Conservation (phyloP, 1,140 invertebrate genomes). For the Leptopilina boulardi region DNA sequence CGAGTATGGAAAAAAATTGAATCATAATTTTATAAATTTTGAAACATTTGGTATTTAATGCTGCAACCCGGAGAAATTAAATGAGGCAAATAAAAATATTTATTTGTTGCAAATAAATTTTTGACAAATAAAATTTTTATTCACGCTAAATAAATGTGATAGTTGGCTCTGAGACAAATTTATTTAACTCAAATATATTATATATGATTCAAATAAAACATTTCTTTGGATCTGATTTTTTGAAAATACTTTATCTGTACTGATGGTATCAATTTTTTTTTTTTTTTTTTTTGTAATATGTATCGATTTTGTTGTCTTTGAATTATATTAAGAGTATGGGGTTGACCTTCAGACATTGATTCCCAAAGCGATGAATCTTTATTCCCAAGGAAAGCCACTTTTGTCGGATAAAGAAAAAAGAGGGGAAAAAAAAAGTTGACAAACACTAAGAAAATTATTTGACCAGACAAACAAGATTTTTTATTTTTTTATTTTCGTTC, state of each 20-base stretch:
- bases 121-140: too few relatives aligned
- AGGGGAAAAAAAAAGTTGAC: constrained; percentile 2
- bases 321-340: background rate
- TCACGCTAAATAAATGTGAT: too few relatives aligned
- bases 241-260: background rate
- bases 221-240: too few relatives aligned
- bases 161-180: too few relatives aligned
- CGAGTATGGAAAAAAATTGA: too few relatives aligned
- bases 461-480: background rate
- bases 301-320: background rate
- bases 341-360: background rate
- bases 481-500: background rate
- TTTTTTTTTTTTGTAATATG: background rate
- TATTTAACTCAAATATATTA: too few relatives aligned
- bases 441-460: background rate
- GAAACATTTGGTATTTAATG: too few relatives aligned
- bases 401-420: background rate
- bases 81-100: too few relatives aligned
- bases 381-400: constrained; percentile 15
- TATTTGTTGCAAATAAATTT: too few relatives aligned
- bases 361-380: background rate
- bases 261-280: background rate
- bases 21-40: too few relatives aligned
- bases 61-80: too few relatives aligned
- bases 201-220: too few relatives aligned